Conservation (phyloP, 1,140 invertebrate genomes). For the Cydia fagiglandana region DNA sequence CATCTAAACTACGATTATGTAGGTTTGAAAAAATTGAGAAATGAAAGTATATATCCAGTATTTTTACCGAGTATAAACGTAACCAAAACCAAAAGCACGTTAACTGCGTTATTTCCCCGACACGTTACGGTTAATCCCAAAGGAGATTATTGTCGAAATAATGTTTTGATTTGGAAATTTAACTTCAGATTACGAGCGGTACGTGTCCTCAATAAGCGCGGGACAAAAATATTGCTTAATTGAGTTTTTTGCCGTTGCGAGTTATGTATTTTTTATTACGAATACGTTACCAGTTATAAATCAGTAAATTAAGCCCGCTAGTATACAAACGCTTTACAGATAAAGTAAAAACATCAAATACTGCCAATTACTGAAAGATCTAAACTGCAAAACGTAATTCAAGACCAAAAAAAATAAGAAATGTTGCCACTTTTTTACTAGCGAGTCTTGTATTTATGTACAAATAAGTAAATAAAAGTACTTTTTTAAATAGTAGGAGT, state of each 20-base stretch:
- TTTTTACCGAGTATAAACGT: slow-evolving; percentile 19
- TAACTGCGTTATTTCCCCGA: neutral
- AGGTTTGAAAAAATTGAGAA: too few species aligned
- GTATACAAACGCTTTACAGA: too few species aligned
- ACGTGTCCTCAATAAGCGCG: slow-evolving; percentile 10
- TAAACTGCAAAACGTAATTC: too few species aligned
- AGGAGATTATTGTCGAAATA: slow-evolving; percentile 29
- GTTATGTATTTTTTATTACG: neutral
- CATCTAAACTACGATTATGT: too few species aligned
- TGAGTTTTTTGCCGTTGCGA: neutral
- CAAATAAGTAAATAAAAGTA: too few species aligned
- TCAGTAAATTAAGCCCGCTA: neutral
- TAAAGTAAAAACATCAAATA: too few species aligned
- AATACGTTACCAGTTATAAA: neutral
- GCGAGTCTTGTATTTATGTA: too few species aligned
- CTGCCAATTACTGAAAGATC: too few species aligned
- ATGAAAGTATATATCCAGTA: too few species aligned
- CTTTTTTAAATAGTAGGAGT: too few species aligned
- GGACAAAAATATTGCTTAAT: neutral
- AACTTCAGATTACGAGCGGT: slow-evolving; percentile 18
- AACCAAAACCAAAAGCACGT: neutral
- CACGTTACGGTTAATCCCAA: slow-evolving; percentile 21
- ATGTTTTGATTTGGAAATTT: slow-evolving; percentile 31
- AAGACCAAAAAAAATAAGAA: too few species aligned
- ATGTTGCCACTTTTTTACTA: too few species aligned